phyloP scores from a whole-genome alignment of 2,113 vertebrate genomes.

The Onychostruthus taczanowskii region DNA sequence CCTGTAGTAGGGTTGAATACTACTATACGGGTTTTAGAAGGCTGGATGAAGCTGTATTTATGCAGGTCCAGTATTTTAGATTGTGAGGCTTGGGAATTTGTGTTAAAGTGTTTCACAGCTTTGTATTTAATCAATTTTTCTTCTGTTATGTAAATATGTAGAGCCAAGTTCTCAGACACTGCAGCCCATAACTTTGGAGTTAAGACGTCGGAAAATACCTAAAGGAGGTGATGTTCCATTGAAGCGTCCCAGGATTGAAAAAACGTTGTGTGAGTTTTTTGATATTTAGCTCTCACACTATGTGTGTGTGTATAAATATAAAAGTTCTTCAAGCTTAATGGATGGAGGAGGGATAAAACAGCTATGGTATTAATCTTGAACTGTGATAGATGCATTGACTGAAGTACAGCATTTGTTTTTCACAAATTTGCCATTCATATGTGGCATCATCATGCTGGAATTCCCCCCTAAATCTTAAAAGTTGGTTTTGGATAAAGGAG shows the following conservation, averaged over 20 bases:
- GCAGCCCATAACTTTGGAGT: slow-evolving; percentile 79
- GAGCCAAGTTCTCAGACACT: slow-evolving; percentile 77
- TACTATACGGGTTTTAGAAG: fast-evolving
- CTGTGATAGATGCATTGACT: background rate
- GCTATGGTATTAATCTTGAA: background rate
- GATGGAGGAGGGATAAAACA: fast-evolving
- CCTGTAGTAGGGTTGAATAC: background rate
- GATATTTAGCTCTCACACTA: background rate
- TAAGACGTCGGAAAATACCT: slow-evolving; percentile 82
- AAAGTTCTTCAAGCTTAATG: background rate
- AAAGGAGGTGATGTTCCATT: slow-evolving; percentile 76
- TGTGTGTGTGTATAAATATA: background rate
- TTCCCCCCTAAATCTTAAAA: background rate
- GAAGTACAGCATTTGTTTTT: background rate
- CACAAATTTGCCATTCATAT: background rate
- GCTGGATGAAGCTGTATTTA: background rate
- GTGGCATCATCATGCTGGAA: background rate
- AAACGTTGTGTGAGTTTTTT: slow-evolving; percentile 72
- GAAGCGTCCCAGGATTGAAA: slow-evolving; percentile 82
- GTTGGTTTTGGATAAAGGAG: background rate
- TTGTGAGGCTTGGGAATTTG: background rate
- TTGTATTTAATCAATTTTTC: background rate
- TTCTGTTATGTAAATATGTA: slow-evolving; percentile 21
- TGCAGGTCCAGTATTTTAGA: background rate
- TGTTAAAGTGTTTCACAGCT: background rate